phyloP scores from a whole-genome alignment of 2,797 vertebrate genomes.

The Dendrocincla fuliginosa region DNA sequence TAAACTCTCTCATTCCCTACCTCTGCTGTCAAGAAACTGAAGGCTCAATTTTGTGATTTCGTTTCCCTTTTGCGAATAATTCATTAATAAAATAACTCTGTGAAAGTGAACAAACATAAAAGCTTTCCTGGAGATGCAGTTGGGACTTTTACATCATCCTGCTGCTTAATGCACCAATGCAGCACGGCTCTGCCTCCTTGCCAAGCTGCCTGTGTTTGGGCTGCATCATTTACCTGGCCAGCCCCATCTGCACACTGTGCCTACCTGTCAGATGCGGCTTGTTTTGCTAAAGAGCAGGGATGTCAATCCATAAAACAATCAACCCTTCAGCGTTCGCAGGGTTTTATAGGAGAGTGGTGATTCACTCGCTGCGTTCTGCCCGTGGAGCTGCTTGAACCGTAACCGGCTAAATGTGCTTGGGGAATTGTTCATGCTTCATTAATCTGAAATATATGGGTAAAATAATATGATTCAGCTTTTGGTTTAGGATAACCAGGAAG shows the following conservation, averaged over 20 bases:
- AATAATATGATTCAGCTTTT: slow-evolving; percentile 7
- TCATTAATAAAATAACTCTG: slow-evolving; percentile 7
- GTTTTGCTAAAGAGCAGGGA: slow-evolving; percentile 23
- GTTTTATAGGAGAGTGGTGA: background rate
- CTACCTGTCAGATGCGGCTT: background rate
- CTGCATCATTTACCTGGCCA: slow-evolving; percentile 11
- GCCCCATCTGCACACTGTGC: background rate
- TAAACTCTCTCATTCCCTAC: background rate
- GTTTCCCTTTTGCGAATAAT: background rate
- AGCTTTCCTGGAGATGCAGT: slow-evolving; percentile 23
- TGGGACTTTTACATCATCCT: slow-evolving; percentile 39
- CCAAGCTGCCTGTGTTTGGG: background rate
- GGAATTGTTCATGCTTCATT: background rate
- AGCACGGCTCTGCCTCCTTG: background rate
- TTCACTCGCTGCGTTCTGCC: background rate
- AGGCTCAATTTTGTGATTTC: slow-evolving; percentile 29
- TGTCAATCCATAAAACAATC: background rate
- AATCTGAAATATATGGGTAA: slow-evolving; percentile 29
- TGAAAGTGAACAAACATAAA: slow-evolving; percentile 24
- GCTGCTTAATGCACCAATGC: slow-evolving; percentile 12
- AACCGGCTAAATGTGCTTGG: background rate
- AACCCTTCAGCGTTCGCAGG: background rate
- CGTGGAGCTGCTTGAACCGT: background rate
- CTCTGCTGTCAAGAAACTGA: background rate
- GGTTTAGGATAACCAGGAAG: background rate